Percentiles rank a stretch among this genome's conserved stretches.
Conservation (phyloP, 2,113 vertebrate species). For the Caloenas nicobarica region DNA sequence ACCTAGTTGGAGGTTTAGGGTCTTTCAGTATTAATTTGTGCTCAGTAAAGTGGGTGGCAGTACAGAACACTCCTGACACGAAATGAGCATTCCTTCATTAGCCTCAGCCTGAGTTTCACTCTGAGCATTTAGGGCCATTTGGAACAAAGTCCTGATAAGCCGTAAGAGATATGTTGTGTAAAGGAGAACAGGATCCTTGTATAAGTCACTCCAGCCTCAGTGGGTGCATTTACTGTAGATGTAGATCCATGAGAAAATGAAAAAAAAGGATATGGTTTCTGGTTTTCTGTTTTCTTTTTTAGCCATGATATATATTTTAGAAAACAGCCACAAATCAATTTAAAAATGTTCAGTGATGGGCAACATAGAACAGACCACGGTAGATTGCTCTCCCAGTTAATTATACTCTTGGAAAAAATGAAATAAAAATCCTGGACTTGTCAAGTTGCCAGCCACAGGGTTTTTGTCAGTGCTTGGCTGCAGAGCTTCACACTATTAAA, state of each 20-base stretch:
- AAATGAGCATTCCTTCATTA: not conserved
- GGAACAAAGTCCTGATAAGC: not conserved
- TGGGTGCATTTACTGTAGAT: not conserved
- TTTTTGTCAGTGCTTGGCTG: not conserved
- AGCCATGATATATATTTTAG: not conserved
- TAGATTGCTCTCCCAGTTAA: not conserved
- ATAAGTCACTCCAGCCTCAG: not conserved
- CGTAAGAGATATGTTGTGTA: not conserved
- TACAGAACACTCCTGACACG: not conserved
- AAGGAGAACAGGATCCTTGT: not conserved
- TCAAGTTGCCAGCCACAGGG: not conserved
- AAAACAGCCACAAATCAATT: not conserved
- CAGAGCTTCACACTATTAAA: not conserved
- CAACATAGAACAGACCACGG: not conserved
- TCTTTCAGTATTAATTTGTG: not conserved
- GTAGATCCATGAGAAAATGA: not conserved
- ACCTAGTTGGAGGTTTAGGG: not conserved
- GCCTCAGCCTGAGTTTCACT: not conserved
- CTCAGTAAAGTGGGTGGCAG: not conserved
- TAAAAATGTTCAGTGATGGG: not conserved
- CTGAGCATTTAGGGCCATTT: not conserved
- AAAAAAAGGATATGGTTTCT: not conserved
- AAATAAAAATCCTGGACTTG: not conserved
- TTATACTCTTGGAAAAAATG: not conserved
- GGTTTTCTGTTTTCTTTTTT: not conserved